Evolutionary conservation across 2,888 invertebrate genomes (phyloP), one percentile per base, ranked within the genome.

Genomic region (Boloria euphrosyne): DNA sequence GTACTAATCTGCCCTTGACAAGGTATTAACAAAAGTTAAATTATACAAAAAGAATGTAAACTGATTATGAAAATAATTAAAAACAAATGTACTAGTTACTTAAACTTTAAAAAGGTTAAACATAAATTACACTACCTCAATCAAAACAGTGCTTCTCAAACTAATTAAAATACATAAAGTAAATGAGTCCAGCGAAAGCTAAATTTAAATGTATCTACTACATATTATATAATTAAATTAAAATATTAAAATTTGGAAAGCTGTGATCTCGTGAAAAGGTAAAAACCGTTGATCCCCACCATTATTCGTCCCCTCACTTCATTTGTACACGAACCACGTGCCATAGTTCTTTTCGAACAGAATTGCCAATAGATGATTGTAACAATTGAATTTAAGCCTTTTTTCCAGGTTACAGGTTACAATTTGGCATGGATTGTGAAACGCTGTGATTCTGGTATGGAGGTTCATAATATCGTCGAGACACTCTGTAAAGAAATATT

Each of bases 291-390:
- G 80, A 79, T 77, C 75, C 76, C 74, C 69, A 71, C 75, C 78
- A 75, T 78, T 80, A 79, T 81, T 78, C 78, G 78, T 77, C 81
- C 81, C 79, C 76, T 75, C 76, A 69, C 73, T 75, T 68, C 75
- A 80, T 81, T 75, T 67, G 75, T 71, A 88, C 76, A 76, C 90
- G 54, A 76, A 79, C 84, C 91, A 92, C 91, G 91, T 87, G 72
- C 80, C 84, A 84, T 85, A 88, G 83, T 91, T 90, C 90, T 90
- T 90, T 90, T 86, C 84, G 86, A 87, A 85, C 86, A 85, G 87
- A 88, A 91, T 91, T 89, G 90, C 85, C 87, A 86, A 86, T 86
- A 89, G 86, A 82, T 78, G 74, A 73, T 75, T 74, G 73, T 75
- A 78, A 78, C 85, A 82, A 87, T 87, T 86, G 86, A 87, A 86